Evolutionary conservation across 2,888 invertebrate species (phyloP), one percentile per base, ranked within the genome.

Genomic region (Heliconius erato): DNA sequence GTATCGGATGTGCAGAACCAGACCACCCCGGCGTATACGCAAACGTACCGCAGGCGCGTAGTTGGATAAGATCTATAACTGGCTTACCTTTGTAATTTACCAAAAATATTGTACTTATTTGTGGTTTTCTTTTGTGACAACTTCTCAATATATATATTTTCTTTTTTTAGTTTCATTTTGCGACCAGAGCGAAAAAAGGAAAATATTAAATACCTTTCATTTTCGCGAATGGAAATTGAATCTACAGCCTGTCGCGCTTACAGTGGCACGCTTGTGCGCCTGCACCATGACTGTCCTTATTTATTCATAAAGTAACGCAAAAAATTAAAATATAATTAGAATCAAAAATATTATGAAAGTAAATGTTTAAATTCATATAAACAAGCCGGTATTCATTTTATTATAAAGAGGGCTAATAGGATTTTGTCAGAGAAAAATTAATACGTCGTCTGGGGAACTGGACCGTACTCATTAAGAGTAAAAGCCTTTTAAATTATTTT

Each of bases 1-100:
- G 97, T 32, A 93, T 96, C 23, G 96, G 96, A 16, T 97, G 97
- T 84, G 97, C 96, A 1, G 89, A 92, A 83, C 92, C 92, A 11
- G 88, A 92, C 74, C 94, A 94, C 84, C 97, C 97, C 0, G 97
- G 97, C n/a, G 96, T 97, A 3, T 97, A 96, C 90, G 92, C 94
- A 82, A 93, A 94, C 82, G 92, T 97, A 67, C 93, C 95, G 0
- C 23, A 88, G 0, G 92, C 89, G 0, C 86, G 95, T 12, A 88
- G 88, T 2, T 96, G 96, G 96, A 95, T 96, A 67, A 86, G 95
- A 9, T 83, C 88, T 3, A 84, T 95, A 69, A 95, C 95, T 0
- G 91, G 91, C 0, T 83, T 95, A n/a, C 95, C 95, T 0, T 88
- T 95, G 9, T 95, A 84, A 82, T 9, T 32, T 44, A 78, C 68